Base-by-base conservation (phyloP, 2,888 invertebrate genomes). In the Drosophila mimetica region DNA sequence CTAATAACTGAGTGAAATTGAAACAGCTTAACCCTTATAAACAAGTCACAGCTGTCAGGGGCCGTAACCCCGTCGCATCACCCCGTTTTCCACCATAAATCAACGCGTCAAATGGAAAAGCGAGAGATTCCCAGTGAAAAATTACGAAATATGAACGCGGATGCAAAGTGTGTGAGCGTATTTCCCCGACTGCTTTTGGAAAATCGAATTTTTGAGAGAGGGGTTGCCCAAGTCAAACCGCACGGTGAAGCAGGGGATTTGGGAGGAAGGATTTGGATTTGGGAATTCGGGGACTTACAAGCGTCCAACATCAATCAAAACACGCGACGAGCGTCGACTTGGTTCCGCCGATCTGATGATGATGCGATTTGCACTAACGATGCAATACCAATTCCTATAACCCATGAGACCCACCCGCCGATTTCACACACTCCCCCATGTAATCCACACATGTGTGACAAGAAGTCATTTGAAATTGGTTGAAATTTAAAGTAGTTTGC, bases 291-390 rank as follows among this genome's bases (percentile, higher is more conserved):
- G 65, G 85, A 85, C 87, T 82, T 82, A 87, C 82, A 82, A 79
- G 77, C 79, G 76, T 77, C 87, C 82, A 85, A 90, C 90, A 89
- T 90, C 90, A 90, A 90, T 90, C 89, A 90, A 83, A 77, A 69
- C 41, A 60, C 61, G 53, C 61, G 72, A 71, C 61, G 55, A 64
- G 36, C 51, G 63, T 36, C 50, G 51, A 14, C 48, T 20, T 41
- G 32, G 41, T 57, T 30, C 57, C 51, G 41, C 54, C 75, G 77
- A 71, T 77, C 41, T 47, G 60, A 71, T 70, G 72, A 70, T 71
- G 88, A 86, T 84, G 74, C 87, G 86, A 88, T 88, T 88, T 86
- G 65, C 75, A 86, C 84, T 84, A 84, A 84, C 84, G 84, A 84
- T 88, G 83, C 77, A 76, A 60, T 57, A 64, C 71, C 53, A 66